Evolutionary conservation across 2,113 vertebrate genomes (phyloP).

Genomic region (Lota lota): DNA sequence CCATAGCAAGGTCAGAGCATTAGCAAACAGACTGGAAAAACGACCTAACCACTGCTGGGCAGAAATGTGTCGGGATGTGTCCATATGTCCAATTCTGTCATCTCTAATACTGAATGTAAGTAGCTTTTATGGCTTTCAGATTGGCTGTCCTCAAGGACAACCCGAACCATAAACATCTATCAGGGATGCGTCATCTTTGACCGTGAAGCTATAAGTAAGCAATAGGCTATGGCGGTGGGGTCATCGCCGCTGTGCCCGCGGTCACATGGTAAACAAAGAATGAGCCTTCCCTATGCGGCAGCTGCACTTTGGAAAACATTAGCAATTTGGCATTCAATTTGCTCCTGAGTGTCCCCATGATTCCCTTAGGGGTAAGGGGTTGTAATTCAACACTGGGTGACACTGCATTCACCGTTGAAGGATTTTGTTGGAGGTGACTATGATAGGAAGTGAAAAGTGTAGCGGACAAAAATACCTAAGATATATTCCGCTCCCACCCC

Average conservation of each 20-base stretch:
- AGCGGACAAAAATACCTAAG: constrained; percentile 34
- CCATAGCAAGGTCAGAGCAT: constrained; percentile 62
- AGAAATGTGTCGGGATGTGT: constrained; percentile 48
- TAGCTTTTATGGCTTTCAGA: constrained; percentile 52
- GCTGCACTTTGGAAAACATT: constrained; percentile 52
- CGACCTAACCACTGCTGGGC: constrained; percentile 41
- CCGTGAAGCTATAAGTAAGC: constrained; percentile 56
- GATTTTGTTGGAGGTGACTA: constrained; percentile 46
- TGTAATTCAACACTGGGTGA: constrained; percentile 64
- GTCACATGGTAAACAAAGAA: constrained; percentile 44
- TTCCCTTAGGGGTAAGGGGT: constrained; percentile 50
- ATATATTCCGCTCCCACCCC: constrained; percentile 38
- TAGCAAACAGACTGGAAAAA: constrained; percentile 60
- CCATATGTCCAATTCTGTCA: constrained; percentile 63
- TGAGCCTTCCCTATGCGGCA: constrained; percentile 32
- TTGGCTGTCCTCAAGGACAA: constrained; percentile 51
- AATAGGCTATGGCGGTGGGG: constrained; percentile 41
- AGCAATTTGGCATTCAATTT: constrained; percentile 57
- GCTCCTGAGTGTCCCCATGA: constrained; percentile 20
- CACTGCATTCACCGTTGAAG: constrained; percentile 57
- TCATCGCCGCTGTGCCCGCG: constrained; percentile 33
- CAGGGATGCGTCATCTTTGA: constrained; percentile 33
- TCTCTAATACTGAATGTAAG: constrained; percentile 59
- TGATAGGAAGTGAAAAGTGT: constrained; percentile 33
- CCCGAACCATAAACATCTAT: constrained; percentile 51